A percentile compares a stretch with the other conserved stretches of the same genome.
Evolutionary conservation across 1,140 invertebrate species (phyloP).

Genomic region (Drosophila truncata): DNA sequence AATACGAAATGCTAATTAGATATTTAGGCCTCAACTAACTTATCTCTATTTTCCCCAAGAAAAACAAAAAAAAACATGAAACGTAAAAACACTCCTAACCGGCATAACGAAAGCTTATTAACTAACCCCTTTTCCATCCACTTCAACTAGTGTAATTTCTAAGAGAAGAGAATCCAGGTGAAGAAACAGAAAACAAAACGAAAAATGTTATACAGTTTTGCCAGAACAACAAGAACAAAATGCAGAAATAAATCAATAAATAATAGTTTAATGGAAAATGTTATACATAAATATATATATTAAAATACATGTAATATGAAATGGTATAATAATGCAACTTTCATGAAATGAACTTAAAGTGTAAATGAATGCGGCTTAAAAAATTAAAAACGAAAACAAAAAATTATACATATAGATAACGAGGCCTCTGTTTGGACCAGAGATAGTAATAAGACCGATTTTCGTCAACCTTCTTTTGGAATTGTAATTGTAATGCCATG

Average conservation of each 20-base stretch:
- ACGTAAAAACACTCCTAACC: slow-evolving; percentile 23
- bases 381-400: slow-evolving; percentile 7
- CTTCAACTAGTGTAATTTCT: slow-evolving; percentile 54
- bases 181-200: slow-evolving; percentile 30
- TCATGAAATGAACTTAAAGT: slow-evolving; percentile 60
- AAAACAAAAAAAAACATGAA: slow-evolving; percentile 34
- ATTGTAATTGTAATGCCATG: slow-evolving; percentile 11
- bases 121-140: slow-evolving; percentile 52
- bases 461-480: slow-evolving; percentile 6
- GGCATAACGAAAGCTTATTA: slow-evolving; percentile 57
- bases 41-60: slow-evolving; percentile 65
- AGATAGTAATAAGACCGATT: slow-evolving; percentile 3
- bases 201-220: slow-evolving; percentile 69
- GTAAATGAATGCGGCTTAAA: slow-evolving; percentile 38
- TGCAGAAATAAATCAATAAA: slow-evolving; percentile 63
- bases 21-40: slow-evolving; percentile 52
- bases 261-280: slow-evolving; percentile 71
- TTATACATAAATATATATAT: slow-evolving; percentile 68
- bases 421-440: slow-evolving; percentile 20
- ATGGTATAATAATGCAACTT: slow-evolving; percentile 47
- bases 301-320: slow-evolving; percentile 66
- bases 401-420: slow-evolving; percentile 21
- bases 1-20: slow-evolving; percentile 19
- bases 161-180: slow-evolving; percentile 30
- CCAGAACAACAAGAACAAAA: slow-evolving; percentile 39